Evolutionary conservation across 2,888 invertebrate species (phyloP).

Genomic region (Thecocarcelia acutangulata): DNA sequence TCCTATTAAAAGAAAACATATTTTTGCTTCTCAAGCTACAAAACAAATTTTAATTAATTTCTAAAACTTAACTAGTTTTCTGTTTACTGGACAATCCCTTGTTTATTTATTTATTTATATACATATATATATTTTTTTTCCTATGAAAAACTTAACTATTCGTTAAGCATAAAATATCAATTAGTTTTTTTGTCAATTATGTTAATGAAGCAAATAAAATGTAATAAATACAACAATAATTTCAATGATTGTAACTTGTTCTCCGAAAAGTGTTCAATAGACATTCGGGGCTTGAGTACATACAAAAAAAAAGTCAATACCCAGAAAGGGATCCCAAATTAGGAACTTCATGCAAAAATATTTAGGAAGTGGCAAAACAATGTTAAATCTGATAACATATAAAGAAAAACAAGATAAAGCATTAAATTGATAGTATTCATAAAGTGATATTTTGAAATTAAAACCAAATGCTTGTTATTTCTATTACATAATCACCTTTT

Average conservation of each 20-base stretch:
- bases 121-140: neutral
- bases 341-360: no score
- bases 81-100: neutral
- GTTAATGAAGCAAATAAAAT: conserved; percentile 17
- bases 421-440: no score
- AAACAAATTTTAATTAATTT: neutral
- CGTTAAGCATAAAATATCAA: conserved; percentile 18
- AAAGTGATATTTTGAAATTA: no score
- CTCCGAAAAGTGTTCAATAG: no score
- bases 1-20: neutral
- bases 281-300: no score
- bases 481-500: no score
- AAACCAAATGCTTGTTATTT: no score
- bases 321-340: no score
- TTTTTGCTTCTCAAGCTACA: conserved; percentile 19
- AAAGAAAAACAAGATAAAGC: no score
- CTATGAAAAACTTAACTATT: neutral
- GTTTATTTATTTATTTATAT: neutral
- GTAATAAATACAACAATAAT: neutral
- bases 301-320: no score
- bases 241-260: neutral
- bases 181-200: conserved; percentile 31
- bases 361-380: no score
- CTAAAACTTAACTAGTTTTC: neutral
- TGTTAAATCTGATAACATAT: no score